Conservation (phyloP, 2,113 vertebrate species). For the Leucoraja erinaceus region DNA sequence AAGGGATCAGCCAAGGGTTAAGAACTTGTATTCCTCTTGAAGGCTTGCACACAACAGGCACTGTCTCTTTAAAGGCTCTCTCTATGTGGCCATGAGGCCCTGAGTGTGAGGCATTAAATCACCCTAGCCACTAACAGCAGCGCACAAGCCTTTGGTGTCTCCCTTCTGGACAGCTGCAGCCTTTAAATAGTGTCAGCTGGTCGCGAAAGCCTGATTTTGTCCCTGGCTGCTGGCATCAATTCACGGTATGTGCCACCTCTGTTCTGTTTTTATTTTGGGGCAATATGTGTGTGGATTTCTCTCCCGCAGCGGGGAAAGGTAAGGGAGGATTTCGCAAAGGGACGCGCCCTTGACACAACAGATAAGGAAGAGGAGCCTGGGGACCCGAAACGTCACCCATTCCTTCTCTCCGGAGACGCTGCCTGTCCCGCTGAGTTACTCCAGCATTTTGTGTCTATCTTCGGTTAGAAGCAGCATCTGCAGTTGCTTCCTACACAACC, state of each 20-base stretch:
- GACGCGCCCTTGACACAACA: too few species aligned
- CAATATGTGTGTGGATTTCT: neutral
- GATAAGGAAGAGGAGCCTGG: too few species aligned
- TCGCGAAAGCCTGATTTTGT: neutral
- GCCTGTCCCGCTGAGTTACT: too few species aligned
- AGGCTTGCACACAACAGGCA: neutral
- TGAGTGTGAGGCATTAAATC: neutral
- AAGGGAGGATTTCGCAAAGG: too few species aligned
- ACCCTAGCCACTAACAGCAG: neutral
- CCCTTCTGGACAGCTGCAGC: neutral
- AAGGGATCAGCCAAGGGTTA: neutral
- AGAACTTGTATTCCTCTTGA: neutral
- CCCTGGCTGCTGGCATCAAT: neutral
- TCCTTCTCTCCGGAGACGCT: too few species aligned
- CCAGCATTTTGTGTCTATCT: too few species aligned
- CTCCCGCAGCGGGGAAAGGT: too few species aligned
- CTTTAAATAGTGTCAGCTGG: constrained; percentile 23
- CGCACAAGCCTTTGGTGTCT: neutral
- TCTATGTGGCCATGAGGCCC: neutral
- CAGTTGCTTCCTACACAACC: too few species aligned
- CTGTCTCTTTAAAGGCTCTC: constrained; percentile 19
- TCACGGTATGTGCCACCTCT: neutral
- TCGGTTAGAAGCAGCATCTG: too few species aligned
- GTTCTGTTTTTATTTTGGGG: neutral
- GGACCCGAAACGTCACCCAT: too few species aligned